Evolutionary conservation across 30 jellyfish, hydroid and myxozoan genomes (phyloP), one percentile per base, ranked within the genome.

Genomic region (Rhopilema esculentum): DNA sequence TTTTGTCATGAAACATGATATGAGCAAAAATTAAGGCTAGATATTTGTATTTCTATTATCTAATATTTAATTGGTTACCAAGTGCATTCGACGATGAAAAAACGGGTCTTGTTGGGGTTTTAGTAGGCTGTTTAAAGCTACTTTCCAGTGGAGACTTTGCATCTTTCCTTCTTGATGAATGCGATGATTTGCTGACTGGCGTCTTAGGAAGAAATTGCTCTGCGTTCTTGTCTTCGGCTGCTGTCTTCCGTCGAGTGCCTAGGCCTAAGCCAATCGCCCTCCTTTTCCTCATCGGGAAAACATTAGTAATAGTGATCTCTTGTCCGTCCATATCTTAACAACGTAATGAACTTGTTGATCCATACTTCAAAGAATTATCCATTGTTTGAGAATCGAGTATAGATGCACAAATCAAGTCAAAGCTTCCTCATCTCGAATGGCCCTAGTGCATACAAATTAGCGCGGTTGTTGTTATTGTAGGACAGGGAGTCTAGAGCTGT

Each of bases 231-330:
- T 72, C 69, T 22, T 33, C 86, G 18, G 32, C 26, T 22, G 88
- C 72, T 28, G 48, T 64, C 27, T 69, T 17, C 49, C 26, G 64
- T 1, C 87, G 78, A 23, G 67, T 63, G 7, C 65, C 27, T 19
- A 25, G 73, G 73, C 82, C 85, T 64, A 73, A 62, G 67, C 88
- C 88, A 2, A 61, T 16, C 24, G 94, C 84, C 21, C 94, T 85
- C 29, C 84, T 48, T 69, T 85, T 85, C 27, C 88, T 79, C 94
- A 75, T 85, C 8, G 94, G 94, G 67, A 85, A 85, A 32, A 73
- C 77, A 30, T 40, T 77, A 27, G 94, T 85, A 9, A 85, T 85
- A 0, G 88, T 15, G 26, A 61, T 6, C 29, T 85, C 94, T 51
- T 65, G 27, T 15, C 88, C 65, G 48, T 81, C 88, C 94, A 85